Base-by-base conservation (phyloP, 1,140 invertebrate genomes). In the Leguminivora glycinivorella region DNA sequence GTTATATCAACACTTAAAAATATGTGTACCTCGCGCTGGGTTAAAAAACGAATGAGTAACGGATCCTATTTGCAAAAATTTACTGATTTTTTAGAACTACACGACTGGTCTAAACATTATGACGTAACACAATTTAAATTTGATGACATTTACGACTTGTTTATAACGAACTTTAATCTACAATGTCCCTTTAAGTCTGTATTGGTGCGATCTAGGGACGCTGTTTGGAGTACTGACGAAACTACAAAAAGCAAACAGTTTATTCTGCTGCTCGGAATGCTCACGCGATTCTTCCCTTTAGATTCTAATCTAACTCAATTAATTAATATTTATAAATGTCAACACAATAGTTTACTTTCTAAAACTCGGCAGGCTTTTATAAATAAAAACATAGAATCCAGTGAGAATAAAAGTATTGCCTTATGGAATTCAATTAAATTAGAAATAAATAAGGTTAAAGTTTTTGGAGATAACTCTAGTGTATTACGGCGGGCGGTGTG, bases 401-500 rank as follows among this genome's bases (percentile, higher is more conserved):
- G n/a, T n/a, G n/a, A n/a, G n/a, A n/a, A n/a, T n/a, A n/a, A n/a
- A n/a, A n/a, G n/a, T n/a, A n/a, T n/a, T n/a, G n/a, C n/a, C n/a
- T n/a, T n/a, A n/a, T n/a, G n/a, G n/a, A n/a, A n/a, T n/a, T n/a
- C n/a, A n/a, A 26, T 31, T 1, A 66, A 31, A n/a, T 31, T 17
- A 12, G 60, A 66, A 31, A 66, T 22, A 1, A 66, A 66, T 66
- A 66, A 66, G n/a, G n/a, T n/a, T 14, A 4, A 4, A 14, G 12
- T 4, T 26, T 1, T 6, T 4, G 29, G 25, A 19, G 60, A 66
- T 19, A 12, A 6, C 1, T 66, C n/a, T n/a, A n/a, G 60, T 31
- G 60, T 66, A 10, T n/a, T 66, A n/a, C 60, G 60, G 12, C 60
- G 7, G 3, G 60, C 60, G 26, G 60, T 66, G 1, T 66, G 60